phyloP scores from a whole-genome alignment of 2,888 invertebrate species.

The Caenorhabditis sulstoni region DNA sequence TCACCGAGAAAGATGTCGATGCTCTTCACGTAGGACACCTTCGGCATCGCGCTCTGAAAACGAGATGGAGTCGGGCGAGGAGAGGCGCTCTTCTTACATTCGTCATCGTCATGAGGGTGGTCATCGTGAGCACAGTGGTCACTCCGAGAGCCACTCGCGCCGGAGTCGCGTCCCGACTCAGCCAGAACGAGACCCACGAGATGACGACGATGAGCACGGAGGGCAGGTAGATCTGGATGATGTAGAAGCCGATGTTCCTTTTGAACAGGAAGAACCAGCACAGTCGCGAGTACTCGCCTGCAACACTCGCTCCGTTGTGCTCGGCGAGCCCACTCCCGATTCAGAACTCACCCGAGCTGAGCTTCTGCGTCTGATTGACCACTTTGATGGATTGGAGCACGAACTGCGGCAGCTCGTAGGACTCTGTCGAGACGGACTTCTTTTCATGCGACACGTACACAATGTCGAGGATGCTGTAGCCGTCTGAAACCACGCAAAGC shows the following conservation, averaged over 20 bases:
- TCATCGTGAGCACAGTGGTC: conserved; percentile 86
- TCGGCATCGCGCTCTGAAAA: conserved; percentile 86
- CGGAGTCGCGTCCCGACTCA: conserved; percentile 73
- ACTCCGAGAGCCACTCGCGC: conserved; percentile 76
- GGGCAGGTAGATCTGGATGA: conserved; percentile 98
- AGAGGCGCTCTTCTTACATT: conserved; percentile 56
- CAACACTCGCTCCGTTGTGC: conserved; percentile 18
- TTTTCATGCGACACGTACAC: conserved; percentile 66
- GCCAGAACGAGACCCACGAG: conserved; percentile 75
- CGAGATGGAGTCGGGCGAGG: neutral
- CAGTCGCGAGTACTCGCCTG: conserved; percentile 81
- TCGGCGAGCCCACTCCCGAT: neutral
- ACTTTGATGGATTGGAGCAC: conserved; percentile 65
- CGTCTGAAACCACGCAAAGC: conserved; percentile 70
- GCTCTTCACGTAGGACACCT: conserved; percentile 94
- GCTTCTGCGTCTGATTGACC: conserved; percentile 66
- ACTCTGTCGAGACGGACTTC: conserved; percentile 54
- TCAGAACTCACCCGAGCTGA: conserved; percentile 70
- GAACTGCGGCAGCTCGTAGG: conserved; percentile 72
- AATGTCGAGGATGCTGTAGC: conserved; percentile 74
- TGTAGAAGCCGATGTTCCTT: conserved; percentile 97
- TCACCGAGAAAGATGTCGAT: conserved; percentile 88
- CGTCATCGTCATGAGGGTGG: conserved; percentile 85
- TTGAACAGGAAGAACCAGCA: conserved; percentile 84
- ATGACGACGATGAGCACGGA: conserved; percentile 83